These are phyloP conservation scores for Podarcis cretensis DNA, from an alignment of 2,113 vertebrate species.

Conservation along the genomic window DNA sequence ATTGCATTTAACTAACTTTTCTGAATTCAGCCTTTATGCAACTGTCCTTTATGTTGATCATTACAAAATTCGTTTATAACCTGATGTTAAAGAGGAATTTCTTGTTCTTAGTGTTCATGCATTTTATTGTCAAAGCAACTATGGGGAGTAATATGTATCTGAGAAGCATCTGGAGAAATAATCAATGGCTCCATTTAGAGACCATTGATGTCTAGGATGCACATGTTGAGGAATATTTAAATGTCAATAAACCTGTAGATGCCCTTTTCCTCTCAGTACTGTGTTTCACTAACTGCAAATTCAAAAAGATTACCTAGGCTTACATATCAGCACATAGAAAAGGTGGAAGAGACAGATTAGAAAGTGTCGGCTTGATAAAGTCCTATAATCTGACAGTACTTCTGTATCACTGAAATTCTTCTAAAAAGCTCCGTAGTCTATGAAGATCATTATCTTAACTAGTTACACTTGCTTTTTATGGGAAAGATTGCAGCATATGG, in stretches of 20 bases:
- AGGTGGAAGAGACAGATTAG: not conserved
- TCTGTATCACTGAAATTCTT: not conserved
- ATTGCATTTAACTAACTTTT: not conserved
- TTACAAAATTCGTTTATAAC: not conserved
- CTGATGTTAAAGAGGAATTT: not conserved
- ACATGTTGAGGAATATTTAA: not conserved
- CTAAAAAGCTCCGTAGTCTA: not conserved
- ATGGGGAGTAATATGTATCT: not conserved
- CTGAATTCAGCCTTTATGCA: not conserved
- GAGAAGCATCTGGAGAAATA: not conserved
- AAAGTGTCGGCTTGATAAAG: not conserved
- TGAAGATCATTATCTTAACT: not conserved
- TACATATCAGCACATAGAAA: not conserved
- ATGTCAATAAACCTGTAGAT: not conserved
- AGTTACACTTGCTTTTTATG: not conserved
- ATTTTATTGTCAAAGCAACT: constrained; percentile 1
- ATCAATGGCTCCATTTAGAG: not conserved
- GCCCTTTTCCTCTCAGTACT: not conserved
- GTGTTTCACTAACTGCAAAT: not conserved
- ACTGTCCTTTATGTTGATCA: constrained; percentile 13
- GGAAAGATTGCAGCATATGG: constrained; percentile 11
- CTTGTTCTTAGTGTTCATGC: not conserved
- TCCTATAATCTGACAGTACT: not conserved
- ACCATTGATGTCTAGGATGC: not conserved
- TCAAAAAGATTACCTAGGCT: not conserved